Base-by-base conservation (phyloP, 92 coral and sea anemone genomes). In the Porites cylindrica region DNA sequence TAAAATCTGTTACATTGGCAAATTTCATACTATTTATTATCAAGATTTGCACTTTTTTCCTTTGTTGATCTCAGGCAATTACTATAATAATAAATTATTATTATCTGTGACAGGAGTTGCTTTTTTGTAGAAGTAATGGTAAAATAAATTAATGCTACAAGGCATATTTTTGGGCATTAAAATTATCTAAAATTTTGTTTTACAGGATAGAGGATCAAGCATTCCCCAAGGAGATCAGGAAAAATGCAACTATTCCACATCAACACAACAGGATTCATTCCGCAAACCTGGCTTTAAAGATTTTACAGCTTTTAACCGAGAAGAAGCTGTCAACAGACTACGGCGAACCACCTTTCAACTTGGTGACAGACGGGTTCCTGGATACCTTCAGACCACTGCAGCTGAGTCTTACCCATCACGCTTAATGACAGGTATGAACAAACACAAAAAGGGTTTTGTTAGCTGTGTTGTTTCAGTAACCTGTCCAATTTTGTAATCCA, bases 211-310 rank as follows among this genome's bases (percentile, higher is more conserved):
- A 23, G 92, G 93, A 26, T 96, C 98, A 72, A 95, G 94, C 84
- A 88, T 96, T 66, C 98, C 95, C 43, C 99, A 95, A 81, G 99
- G 99, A 19, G 99, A 95, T 87, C 99, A 94, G 71, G 96, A 95
- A 38, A 96, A 96, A 82, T 95, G 98, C 66, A 92, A 85, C 26
- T 89, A 90, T 86, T 80, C 90, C n/a, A 95, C 90, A 7, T 91
- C 99, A 38, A 96, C 98, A 1, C 98, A 95, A 79, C 98, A 93
- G 65, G 92, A 68, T n/a, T 93, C 95, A 3, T 95, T 89, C 64
- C 63, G 66, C 29, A 60, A 26, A 47, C 92, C 92, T 16, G 70
- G 66, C 19, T n/a, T 77, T 43, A 78, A 83, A 32, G 87, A 70
- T 10, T 93, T 88, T 65, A 14, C 77, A 5, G 85, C 94, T 61